Conservation (phyloP, 2,113 vertebrate species). For the Aptenodytes patagonicus region DNA sequence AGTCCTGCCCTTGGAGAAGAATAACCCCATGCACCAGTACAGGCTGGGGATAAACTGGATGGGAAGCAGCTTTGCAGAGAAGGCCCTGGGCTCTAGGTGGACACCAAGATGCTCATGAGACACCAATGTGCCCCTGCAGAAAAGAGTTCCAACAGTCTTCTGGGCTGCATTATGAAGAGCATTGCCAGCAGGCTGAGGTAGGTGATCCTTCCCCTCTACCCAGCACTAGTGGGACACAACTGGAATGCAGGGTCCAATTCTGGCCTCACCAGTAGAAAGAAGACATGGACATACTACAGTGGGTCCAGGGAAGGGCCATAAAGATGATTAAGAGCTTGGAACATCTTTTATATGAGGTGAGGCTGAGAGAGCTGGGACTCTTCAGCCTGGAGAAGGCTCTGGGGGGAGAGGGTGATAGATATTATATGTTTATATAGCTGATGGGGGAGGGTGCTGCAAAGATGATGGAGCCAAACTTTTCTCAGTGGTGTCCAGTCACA, state of each 20-base stretch:
- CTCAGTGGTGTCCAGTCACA: not conserved
- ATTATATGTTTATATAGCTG: not conserved
- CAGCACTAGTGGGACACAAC: not conserved
- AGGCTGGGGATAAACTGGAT: not conserved
- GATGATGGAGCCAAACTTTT: not conserved
- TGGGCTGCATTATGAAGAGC: not conserved
- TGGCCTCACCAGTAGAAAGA: not conserved
- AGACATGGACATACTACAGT: not conserved
- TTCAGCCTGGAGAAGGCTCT: not conserved
- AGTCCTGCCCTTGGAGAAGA: not conserved
- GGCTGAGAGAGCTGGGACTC: not conserved
- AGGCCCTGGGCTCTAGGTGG: not conserved
- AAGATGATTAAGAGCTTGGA: not conserved
- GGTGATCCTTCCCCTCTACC: not conserved
- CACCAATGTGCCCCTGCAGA: not conserved
- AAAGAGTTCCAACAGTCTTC: not conserved
- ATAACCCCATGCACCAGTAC: accelerated
- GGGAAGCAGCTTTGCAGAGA: not conserved
- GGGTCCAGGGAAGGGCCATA: not conserved
- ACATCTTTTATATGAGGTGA: not conserved
- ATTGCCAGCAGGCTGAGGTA: not conserved
- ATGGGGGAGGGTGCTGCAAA: not conserved
- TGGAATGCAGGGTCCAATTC: not conserved
- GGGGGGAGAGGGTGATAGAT: not conserved
- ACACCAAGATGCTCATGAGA: not conserved